phyloP scores from a whole-genome alignment of 2,797 vertebrate species.

The Peromyscus attwateri region DNA sequence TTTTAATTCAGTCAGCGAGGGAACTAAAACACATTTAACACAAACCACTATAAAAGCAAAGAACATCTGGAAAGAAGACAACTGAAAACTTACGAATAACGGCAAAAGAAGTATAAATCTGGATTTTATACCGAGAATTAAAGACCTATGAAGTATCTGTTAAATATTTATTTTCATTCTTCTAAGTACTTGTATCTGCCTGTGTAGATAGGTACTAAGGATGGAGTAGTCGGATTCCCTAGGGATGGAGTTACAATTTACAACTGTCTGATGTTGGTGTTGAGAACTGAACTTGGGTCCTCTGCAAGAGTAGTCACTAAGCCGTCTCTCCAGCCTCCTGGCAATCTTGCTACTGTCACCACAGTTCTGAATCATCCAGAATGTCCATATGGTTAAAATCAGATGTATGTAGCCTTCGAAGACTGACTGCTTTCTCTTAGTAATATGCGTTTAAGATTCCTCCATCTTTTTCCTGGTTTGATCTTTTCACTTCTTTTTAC shows the following conservation, averaged over 20 bases:
- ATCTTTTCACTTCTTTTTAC: slow-evolving; percentile 42
- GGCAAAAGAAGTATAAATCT: slow-evolving; percentile 13
- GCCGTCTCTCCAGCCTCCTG: neutral
- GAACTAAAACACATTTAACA: slow-evolving; percentile 30
- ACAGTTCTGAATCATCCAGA: neutral
- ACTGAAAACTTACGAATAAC: neutral
- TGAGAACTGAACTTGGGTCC: neutral
- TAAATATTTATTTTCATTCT: neutral
- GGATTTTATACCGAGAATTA: slow-evolving; percentile 31
- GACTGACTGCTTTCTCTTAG: neutral
- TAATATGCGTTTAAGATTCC: neutral
- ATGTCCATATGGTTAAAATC: neutral
- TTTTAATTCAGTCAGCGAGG: neutral
- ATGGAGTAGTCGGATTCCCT: neutral
- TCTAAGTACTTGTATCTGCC: neutral
- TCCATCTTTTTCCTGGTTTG: neutral
- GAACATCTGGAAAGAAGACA: neutral
- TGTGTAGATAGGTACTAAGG: neutral
- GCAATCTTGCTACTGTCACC: neutral
- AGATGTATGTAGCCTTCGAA: neutral
- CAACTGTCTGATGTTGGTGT: neutral
- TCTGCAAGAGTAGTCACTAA: neutral
- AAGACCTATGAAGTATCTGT: slow-evolving; percentile 2
- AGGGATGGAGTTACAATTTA: neutral
- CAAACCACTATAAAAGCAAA: slow-evolving; percentile 38